These are phyloP conservation scores for Nomada goodeniana DNA, from an alignment of 2,888 invertebrate species.

Conservation along the genomic window DNA sequence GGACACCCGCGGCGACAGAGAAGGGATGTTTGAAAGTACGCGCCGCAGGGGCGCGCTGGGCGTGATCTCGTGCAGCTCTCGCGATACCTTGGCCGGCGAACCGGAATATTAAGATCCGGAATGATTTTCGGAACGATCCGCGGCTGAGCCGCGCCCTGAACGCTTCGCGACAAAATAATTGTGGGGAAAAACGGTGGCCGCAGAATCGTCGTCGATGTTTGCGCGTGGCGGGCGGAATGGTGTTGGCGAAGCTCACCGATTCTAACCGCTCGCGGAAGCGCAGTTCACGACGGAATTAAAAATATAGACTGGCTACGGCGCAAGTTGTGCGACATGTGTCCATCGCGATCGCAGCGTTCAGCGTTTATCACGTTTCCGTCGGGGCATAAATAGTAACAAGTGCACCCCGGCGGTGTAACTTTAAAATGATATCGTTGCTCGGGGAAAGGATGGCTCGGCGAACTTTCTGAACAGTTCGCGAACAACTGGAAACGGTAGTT, in stretches of 20 bases:
- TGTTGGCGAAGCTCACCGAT: no score
- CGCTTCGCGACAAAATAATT: neutral
- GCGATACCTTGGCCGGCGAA: constrained; percentile 41
- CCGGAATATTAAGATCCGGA: neutral
- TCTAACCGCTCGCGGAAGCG: no score
- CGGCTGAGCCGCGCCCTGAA: constrained; percentile 3
- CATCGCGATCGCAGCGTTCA: neutral
- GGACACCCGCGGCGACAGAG: constrained; percentile 62
- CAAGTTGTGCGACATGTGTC: no score
- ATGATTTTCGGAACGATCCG: neutral
- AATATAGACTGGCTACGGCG: no score
- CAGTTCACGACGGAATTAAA: no score
- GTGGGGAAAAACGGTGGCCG: no score
- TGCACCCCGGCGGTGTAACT: neutral
- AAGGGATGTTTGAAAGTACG: constrained; percentile 44
- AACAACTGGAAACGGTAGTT: neutral
- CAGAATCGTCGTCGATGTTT: no score
- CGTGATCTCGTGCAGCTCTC: constrained; percentile 61
- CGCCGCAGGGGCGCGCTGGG: constrained; percentile 63
- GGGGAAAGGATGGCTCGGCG: neutral
- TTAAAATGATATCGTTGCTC: neutral
- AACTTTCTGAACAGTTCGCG: neutral
- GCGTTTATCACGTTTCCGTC: neutral
- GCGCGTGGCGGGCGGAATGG: no score
- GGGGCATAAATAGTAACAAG: no score